Conservation (phyloP, 2,888 invertebrate species). For the Syrphus vitripennis region DNA sequence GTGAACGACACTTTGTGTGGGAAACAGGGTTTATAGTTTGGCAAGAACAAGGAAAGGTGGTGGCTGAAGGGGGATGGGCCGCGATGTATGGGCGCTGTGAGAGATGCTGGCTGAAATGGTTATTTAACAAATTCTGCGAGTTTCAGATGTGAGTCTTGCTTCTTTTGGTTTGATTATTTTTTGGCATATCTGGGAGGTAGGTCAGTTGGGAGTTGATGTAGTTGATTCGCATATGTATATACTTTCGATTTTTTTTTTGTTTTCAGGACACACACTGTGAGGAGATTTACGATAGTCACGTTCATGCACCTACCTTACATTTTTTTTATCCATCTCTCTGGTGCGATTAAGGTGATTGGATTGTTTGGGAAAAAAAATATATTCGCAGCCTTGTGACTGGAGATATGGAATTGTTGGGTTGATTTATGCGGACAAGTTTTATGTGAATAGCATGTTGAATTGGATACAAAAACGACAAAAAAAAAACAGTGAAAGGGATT, state of each 20-base stretch:
- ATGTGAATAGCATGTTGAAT: conserved; percentile 26
- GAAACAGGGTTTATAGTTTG: conserved; percentile 25
- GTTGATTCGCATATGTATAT: conserved; percentile 43
- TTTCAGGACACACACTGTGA: conserved; percentile 43
- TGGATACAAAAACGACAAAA: neutral
- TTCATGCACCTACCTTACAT: conserved; percentile 8
- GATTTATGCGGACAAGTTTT: conserved; percentile 45
- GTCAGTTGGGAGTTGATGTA: conserved; percentile 52
- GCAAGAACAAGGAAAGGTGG: neutral
- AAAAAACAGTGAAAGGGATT: conserved; percentile 16
- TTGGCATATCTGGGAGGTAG: conserved; percentile 28
- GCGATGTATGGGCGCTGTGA: neutral
- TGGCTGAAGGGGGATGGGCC: too few relatives aligned
- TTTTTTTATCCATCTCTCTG: conserved; percentile 11
- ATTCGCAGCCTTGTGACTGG: conserved; percentile 46
- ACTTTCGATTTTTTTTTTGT: conserved; percentile 62
- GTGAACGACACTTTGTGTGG: conserved; percentile 32
- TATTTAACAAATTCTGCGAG: conserved; percentile 56
- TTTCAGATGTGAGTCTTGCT: conserved; percentile 20
- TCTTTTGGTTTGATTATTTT: neutral
- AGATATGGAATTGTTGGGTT: conserved; percentile 31
- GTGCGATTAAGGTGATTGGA: conserved; percentile 64
- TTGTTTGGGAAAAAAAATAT: conserved; percentile 17
- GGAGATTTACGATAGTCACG: conserved; percentile 55
- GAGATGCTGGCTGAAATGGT: conserved; percentile 17